Evolutionary conservation across 2,888 invertebrate genomes (phyloP), one percentile per base, ranked within the genome.

Genomic region (Gastracanthus pulcherrimus): DNA sequence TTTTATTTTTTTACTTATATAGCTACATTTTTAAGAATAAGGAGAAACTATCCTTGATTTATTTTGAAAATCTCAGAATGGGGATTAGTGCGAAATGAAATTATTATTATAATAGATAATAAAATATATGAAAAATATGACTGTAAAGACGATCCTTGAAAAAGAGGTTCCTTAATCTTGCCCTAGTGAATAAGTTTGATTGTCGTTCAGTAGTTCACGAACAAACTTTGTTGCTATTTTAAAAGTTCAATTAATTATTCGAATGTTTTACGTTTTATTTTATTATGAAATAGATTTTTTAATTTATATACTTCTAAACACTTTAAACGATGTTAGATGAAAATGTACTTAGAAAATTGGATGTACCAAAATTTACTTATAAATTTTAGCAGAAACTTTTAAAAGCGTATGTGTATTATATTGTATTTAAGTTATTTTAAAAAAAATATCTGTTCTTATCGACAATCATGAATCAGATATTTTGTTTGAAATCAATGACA

Each of bases 91-190:
- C 36, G 34, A 55, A 71, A 34, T 6, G 31, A 64, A 38, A 75
- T 51, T 79, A 55, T 62, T 48, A 16, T 60, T 69, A 29, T 64
- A 29, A 45, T 71, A 67, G 36, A 66, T 51, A 45, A 48, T 29
- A 58, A 48, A 60, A 31, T 29, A 34, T 13, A 60, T 45, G 16
- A 13, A 69, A 66, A 11, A 41, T 34, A 55, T 51, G 36, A 69
- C 48, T 80, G 38, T 31, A 62, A 48, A 70, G 11, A 64, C 41
- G 29, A 31, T 55, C 31, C 41, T 69, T 64, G 16, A 41, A 34
- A 64, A 82, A 76, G 48, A 77, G 67, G 70, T 74, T 82, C 77
- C 75, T 80, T 74, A 64, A 80, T 80, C 77, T 80, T 82, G 82
- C 82, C 82, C 62, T 82, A 77, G 67, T 34, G 23, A 74, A 38